phyloP scores from a whole-genome alignment of 1,140 invertebrate genomes.

The Heliconius congener region DNA sequence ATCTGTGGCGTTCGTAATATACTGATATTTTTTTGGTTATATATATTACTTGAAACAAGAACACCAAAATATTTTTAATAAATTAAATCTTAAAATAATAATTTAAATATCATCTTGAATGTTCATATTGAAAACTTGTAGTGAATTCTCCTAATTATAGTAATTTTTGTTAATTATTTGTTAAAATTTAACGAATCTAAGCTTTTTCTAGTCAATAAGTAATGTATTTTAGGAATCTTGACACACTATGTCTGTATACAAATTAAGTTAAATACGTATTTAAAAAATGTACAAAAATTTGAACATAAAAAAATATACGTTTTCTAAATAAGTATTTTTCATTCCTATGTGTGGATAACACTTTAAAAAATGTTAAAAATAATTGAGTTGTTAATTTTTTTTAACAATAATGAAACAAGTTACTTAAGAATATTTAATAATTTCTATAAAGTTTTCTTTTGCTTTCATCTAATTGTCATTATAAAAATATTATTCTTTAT shows the following conservation, averaged over 20 bases:
- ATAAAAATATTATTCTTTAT: no score
- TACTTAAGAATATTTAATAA: no score
- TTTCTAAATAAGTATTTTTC: no score
- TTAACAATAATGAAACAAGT: not conserved
- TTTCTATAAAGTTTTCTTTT: no score
- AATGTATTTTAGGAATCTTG: conserved; percentile 2
- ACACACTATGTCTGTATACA: conserved; percentile 3
- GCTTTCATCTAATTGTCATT: no score
- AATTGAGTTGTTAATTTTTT: not conserved
- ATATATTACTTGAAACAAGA: not conserved
- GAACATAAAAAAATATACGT: no score
- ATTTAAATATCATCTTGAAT: not conserved
- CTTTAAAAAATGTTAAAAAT: no score
- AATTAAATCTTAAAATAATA: not conserved
- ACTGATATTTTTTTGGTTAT: not conserved
- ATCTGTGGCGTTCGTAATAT: not conserved
- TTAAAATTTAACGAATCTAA: conserved; percentile 22
- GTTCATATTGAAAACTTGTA: not conserved
- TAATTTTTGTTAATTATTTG: conserved; percentile 5
- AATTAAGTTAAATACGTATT: not conserved
- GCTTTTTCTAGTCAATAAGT: conserved; percentile 31
- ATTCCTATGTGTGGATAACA: no score
- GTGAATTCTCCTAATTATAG: not conserved
- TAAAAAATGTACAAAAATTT: no score
- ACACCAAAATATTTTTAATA: not conserved